Percentiles rank a stretch among this genome's conserved stretches.
phyloP scores from a whole-genome alignment of 2,113 vertebrate genomes.

The Delphinapterus leucas region DNA sequence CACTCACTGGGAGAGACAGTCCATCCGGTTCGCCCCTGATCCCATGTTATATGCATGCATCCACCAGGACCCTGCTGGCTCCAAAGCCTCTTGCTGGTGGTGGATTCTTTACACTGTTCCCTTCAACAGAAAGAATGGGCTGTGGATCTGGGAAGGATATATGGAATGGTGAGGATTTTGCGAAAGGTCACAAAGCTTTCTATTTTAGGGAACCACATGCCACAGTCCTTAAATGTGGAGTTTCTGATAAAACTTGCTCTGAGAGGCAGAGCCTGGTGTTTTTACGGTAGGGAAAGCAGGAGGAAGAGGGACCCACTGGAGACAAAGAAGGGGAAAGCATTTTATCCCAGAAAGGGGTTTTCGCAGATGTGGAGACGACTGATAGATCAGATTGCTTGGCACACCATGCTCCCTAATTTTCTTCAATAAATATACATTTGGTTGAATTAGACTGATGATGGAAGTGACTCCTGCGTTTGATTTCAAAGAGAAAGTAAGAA shows the following conservation, averaged over 20 bases:
- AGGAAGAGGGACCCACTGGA: background rate
- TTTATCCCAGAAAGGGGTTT: background rate
- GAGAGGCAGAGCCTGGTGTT: conserved; percentile 12
- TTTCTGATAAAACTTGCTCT: conserved; percentile 67
- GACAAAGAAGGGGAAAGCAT: conserved; percentile 10
- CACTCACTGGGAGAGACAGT: conserved; percentile 77
- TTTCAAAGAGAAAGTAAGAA: conserved; percentile 57
- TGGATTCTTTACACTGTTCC: conserved; percentile 58
- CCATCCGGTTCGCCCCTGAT: conserved; percentile 73
- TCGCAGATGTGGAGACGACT: background rate
- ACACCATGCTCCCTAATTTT: background rate
- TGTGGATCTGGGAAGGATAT: conserved; percentile 63
- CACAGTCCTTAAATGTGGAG: conserved; percentile 62
- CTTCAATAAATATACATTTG: background rate
- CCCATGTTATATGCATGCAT: conserved; percentile 67
- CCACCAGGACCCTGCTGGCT: conserved; percentile 71
- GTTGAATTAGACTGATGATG: conserved; percentile 37
- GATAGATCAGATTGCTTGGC: background rate
- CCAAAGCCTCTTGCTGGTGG: conserved; percentile 70
- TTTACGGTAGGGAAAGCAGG: background rate
- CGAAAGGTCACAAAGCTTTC: conserved; percentile 68
- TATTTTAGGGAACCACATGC: conserved; percentile 68
- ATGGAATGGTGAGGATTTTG: conserved; percentile 52
- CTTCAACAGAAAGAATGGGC: conserved; percentile 54
- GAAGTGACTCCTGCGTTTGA: conserved; percentile 62